Evolutionary conservation across 2,113 vertebrate genomes (phyloP), one percentile per base, ranked within the genome.

Genomic region (Coptodon rendalli): DNA sequence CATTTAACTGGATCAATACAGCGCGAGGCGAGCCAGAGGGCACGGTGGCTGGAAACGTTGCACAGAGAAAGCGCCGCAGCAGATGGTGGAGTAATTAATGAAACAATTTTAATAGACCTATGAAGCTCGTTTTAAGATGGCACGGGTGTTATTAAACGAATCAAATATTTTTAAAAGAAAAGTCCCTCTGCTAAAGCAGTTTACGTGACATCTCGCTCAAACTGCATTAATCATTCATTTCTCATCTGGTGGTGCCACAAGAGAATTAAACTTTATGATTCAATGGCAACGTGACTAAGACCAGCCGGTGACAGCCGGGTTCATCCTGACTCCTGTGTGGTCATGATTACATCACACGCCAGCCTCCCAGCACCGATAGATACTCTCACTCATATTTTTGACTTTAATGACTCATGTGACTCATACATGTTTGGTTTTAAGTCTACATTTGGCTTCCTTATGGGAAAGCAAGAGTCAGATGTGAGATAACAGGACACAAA

Each of bases 81-180:
- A 94, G 91, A 92, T 91, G 91, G 56, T 82, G 45, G 66, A 81
- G 76, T 53, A 82, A 92, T 84, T 80, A 85, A 91, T 87, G 13
- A 38, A 93, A 59, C 85, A 43, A 68, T 89, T 89, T 90, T 90
- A 89, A 89, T 82, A 71, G 53, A 63, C 40, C 83, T 36, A 73
- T 85, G 63, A 83, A 82, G 57, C 81, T 90, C n/a, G 40, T 73
- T 66, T 86, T 87, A 89, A 82, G 80, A 88, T 84, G 71, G 86
- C 31, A 86, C 68, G 16, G 52, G 68, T 19, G 54, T 57, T 53
- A 76, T 87, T 82, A 89, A 90, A 88, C 36, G 6, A 90, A 45
- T 80, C 24, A n/a, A 27, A 86, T 57, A 71, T 82, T 86, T 89
- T 85, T 52, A 80, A 29, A 48, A 40, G 11, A 59, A 81, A 82